Evolutionary conservation across 2,888 invertebrate species (phyloP).

Genomic region (Vannuccia rotundouncinata): DNA sequence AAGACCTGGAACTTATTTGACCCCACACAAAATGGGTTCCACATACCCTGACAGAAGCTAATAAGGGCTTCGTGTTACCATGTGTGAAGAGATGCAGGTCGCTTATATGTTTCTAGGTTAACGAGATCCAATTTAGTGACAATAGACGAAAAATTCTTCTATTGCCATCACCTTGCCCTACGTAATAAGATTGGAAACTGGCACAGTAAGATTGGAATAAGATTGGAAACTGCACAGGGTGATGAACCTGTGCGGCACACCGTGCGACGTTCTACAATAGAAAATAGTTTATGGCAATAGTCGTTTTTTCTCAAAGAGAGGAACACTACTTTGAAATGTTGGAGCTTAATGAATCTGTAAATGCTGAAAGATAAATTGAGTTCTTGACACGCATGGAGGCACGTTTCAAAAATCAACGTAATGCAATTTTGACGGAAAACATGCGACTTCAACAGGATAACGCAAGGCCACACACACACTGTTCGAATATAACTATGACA

Average conservation of each 20-base stretch:
- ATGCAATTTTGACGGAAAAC: conserved; percentile 3
- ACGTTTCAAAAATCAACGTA: not conserved
- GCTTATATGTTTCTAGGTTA: conserved; percentile 16
- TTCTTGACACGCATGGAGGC: conserved; percentile 21
- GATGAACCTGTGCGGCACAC: conserved; percentile 20
- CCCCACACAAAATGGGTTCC: conserved; percentile 19
- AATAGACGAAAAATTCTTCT: conserved; percentile 8
- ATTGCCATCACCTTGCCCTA: conserved; percentile 17
- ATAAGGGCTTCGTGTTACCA: conserved; percentile 16
- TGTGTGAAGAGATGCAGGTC: conserved; percentile 18
- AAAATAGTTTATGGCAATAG: not conserved
- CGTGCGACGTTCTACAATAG: conserved; percentile 1
- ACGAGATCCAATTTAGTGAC: conserved; percentile 10
- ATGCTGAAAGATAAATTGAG: conserved; percentile 14
- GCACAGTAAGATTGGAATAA: not conserved
- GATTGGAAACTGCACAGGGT: conserved; percentile 21
- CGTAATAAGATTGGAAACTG: conserved; percentile 26
- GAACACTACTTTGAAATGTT: conserved; percentile 17
- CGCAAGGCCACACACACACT: too few species aligned
- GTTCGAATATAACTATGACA: conserved; percentile 19
- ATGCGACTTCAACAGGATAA: conserved; percentile 21
- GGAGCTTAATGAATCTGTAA: conserved; percentile 9
- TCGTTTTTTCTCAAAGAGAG: conserved; percentile 11
- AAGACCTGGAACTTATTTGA: conserved; percentile 21
- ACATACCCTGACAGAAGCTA: conserved; percentile 26